Percentiles rank a stretch among this genome's conserved stretches.
Evolutionary conservation across 2,888 invertebrate genomes (phyloP).

Genomic region (Dusona sp.): DNA sequence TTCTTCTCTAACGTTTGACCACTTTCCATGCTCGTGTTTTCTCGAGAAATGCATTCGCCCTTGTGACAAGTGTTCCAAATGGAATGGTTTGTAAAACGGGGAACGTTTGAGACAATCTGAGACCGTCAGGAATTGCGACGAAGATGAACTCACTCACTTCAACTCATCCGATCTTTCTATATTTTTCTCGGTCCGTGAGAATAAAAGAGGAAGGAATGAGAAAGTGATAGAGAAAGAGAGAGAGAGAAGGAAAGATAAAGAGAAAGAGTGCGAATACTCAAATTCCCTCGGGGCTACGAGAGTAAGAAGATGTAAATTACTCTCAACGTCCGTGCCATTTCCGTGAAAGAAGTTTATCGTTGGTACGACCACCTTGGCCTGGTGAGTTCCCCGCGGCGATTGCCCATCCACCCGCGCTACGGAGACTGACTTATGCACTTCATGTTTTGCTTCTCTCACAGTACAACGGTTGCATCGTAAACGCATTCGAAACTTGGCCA

Average conservation of each 20-base stretch:
- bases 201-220: neutral
- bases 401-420: conserved; percentile 68
- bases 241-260: conserved; percentile 15
- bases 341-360: conserved; percentile 75
- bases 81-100: conserved; percentile 23
- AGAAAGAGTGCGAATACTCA: conserved; percentile 47
- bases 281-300: conserved; percentile 69
- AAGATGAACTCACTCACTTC: conserved; percentile 46
- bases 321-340: conserved; percentile 74
- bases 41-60: neutral
- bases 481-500: conserved; percentile 60
- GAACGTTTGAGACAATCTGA: conserved; percentile 45
- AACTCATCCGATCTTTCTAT: conserved; percentile 45
- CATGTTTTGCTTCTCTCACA: conserved; percentile 56
- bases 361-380: conserved; percentile 70
- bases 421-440: conserved; percentile 74
- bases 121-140: conserved; percentile 48
- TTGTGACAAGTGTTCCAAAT: conserved; percentile 15
- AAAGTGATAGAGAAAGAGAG: conserved; percentile 14
- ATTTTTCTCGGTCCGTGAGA: conserved; percentile 27
- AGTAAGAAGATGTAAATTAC: conserved; percentile 77
- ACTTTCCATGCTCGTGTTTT: neutral
- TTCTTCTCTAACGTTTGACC: neutral
- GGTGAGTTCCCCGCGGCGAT: conserved; percentile 71
- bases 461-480: conserved; percentile 67